Evolutionary conservation across 64 coral and sea anemone genomes (phyloP).

Genomic region (Exaiptasia diaphana): DNA sequence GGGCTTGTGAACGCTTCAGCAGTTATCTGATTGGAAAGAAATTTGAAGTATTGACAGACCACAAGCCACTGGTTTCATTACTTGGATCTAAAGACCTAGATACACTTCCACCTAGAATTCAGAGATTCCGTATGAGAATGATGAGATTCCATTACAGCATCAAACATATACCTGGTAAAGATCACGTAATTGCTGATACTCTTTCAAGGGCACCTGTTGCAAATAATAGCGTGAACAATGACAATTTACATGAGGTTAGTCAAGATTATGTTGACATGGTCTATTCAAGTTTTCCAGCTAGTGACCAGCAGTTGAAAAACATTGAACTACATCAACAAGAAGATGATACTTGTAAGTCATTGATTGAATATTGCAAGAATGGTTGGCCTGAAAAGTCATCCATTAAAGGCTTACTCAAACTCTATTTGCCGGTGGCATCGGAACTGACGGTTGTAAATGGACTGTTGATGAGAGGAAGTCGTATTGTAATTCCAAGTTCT

Average conservation of each 20-base stretch:
- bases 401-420: constrained; percentile 43
- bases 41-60: constrained; percentile 34
- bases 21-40: constrained; percentile 24
- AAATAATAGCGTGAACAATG: no score
- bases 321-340: constrained; percentile 41
- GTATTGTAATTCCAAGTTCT: constrained; percentile 31
- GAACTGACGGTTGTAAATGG: constrained; percentile 54
- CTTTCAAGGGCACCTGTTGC: constrained; percentile 7
- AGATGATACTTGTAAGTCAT: constrained; percentile 48
- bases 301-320: background rate
- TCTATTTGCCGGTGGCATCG: constrained; percentile 41
- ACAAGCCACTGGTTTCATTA: constrained; percentile 47
- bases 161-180: constrained; percentile 29
- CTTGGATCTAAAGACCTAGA: constrained; percentile 14
- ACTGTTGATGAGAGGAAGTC: constrained; percentile 40
- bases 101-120: constrained; percentile 10
- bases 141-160: constrained; percentile 26
- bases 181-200: constrained; percentile 25
- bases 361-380: constrained; percentile 51
- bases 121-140: constrained; percentile 26
- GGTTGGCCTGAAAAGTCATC: constrained; percentile 39
- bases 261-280: constrained; percentile 18
- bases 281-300: constrained; percentile 13
- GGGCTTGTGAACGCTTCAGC: constrained; percentile 22
- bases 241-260: constrained; percentile 1